Evolutionary conservation across 2,797 vertebrate genomes (phyloP).

Genomic region (Hemibagrus guttatus): DNA sequence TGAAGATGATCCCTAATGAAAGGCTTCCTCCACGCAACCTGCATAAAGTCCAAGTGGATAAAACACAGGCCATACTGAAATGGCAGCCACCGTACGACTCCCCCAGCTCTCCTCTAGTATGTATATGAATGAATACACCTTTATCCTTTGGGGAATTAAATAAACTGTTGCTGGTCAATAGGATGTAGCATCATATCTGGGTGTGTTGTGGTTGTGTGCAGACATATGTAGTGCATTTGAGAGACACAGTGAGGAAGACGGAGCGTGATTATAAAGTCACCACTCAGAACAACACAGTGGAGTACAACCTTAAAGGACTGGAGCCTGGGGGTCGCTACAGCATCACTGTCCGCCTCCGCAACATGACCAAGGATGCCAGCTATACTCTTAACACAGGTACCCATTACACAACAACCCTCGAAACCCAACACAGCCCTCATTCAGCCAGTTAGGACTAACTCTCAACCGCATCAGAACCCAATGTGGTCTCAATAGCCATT

Average conservation of each 20-base stretch:
- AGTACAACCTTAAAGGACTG: conserved; percentile 83
- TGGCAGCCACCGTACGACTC: conserved; percentile 94
- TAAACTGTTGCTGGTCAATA: not conserved
- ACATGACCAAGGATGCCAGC: conserved; percentile 96
- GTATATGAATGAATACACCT: not conserved
- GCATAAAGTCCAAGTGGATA: conserved; percentile 80
- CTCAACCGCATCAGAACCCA: not conserved
- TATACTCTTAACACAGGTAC: conserved; percentile 89
- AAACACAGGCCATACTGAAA: conserved; percentile 85
- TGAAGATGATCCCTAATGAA: conserved; percentile 96
- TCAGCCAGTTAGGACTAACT: not conserved
- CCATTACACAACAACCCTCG: not conserved
- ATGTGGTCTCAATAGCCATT: not conserved
- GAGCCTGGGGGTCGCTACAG: conserved; percentile 94
- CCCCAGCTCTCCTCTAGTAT: conserved; percentile 85
- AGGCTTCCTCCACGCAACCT: conserved; percentile 93
- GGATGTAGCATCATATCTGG: not conserved
- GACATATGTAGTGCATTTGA: conserved; percentile 86
- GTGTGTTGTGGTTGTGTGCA: conserved; percentile 56
- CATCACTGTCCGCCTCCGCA: conserved; percentile 86
- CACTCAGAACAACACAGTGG: conserved; percentile 89
- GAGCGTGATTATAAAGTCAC: conserved; percentile 89
- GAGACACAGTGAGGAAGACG: conserved; percentile 85
- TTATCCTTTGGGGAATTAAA: not conserved
- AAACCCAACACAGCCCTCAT: not conserved